phyloP scores from a whole-genome alignment of 2,113 vertebrate genomes.

The Corythornis vintsioides region DNA sequence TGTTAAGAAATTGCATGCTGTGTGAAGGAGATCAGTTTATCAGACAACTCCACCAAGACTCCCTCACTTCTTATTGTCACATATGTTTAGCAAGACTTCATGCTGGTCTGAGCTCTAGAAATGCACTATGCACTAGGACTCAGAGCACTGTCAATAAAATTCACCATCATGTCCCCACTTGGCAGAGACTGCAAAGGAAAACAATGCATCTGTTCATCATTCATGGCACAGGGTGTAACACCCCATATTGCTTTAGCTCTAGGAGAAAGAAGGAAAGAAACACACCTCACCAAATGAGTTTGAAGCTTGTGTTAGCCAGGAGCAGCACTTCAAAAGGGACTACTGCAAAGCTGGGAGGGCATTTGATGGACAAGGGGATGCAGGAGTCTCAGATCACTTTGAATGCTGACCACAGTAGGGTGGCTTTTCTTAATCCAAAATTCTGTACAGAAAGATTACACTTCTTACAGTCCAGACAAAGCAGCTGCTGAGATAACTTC shows the following conservation, averaged over 20 bases:
- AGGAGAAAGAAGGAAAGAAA: neutral
- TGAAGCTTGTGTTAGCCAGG: neutral
- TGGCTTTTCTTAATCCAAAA: neutral
- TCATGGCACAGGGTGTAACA: neutral
- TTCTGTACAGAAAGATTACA: neutral
- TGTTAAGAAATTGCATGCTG: neutral
- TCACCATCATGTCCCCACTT: neutral
- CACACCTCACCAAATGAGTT: neutral
- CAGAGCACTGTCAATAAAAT: neutral
- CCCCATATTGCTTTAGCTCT: neutral
- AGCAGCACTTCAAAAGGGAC: neutral
- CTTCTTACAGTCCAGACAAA: constrained; percentile 4
- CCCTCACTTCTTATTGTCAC: neutral
- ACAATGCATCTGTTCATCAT: neutral
- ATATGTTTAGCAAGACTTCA: neutral
- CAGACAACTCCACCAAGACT: neutral
- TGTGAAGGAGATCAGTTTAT: neutral
- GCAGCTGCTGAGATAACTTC: constrained; percentile 1
- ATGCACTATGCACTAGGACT: neutral
- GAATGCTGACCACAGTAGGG: neutral
- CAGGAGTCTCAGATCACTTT: neutral
- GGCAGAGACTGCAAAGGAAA: neutral
- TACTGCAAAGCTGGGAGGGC: neutral
- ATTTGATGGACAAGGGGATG: neutral
- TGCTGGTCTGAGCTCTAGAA: neutral